Base-by-base conservation (phyloP, 2,797 vertebrate genomes). In the Notolabrus celidotus region DNA sequence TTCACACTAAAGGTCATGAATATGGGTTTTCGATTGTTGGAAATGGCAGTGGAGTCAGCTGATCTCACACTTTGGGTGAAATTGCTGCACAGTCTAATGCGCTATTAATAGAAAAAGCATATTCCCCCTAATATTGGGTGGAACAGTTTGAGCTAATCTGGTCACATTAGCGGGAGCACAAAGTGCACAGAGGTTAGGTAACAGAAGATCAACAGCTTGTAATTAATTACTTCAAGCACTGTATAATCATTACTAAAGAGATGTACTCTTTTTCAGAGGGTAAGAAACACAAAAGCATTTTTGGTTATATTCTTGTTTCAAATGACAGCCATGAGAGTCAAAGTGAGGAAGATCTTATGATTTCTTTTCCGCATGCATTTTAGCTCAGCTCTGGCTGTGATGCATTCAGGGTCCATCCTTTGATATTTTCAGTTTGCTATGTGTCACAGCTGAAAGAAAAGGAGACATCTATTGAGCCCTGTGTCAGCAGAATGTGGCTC, bases 401-500 rank as follows among this genome's bases (percentile, higher is more conserved):
- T 61, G 43, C 54, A 52, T 66, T 68, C 25, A 29, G 0, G 27
- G n/a, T 5, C 17, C 6, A 19, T 55, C 51, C 41, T 64, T 54
- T 2, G 14, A 67, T 25, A 38, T 49, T 63, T 79, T 79, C 17
- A 64, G 51, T 74, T 50, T 2, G 25, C 47, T 33, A n/a, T 39
- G 65, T 67, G 75, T 78, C 64, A 42, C 49, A 77, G 76, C 66
- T 61, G 17, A 68, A 70, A 51, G 62, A 68, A 67, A 38, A 60
- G 29, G 36, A 67, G 63, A 68, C 38, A 17, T 79, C 77, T 43
- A 74, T 54, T 50, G 57, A 78, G 63, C 46, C 54, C 59, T 31
- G 53, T 76, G 74, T 71, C 76, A 71, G 76, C 81, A 79, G 62
- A 79, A 83, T 45, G 67, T 51, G 42, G 50, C 43, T 71, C 60